A percentile compares a stretch with the other conserved stretches of the same genome.
Evolutionary conservation across 1,140 invertebrate genomes (phyloP).

Genomic region (Tyrophagus putrescentiae): DNA sequence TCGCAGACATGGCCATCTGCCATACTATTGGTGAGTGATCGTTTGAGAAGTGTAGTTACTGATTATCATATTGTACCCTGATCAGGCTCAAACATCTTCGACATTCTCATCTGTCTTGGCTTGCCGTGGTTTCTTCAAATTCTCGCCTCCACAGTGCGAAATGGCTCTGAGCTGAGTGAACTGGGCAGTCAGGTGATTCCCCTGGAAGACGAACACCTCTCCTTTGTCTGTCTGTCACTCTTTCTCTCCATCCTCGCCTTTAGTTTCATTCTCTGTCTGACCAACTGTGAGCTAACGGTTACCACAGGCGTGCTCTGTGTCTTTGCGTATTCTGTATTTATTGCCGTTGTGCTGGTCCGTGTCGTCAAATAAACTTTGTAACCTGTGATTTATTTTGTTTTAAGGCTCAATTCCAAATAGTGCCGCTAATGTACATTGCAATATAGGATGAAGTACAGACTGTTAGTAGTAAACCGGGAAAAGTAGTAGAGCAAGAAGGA

Average conservation of each 20-base stretch:
- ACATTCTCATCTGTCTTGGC: constrained; percentile 67
- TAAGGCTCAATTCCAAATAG: constrained; percentile 8
- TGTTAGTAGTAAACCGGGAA: not conserved
- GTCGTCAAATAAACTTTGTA: no score
- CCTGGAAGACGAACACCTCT: constrained; percentile 25
- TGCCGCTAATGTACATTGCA: not conserved
- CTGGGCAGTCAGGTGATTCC: not conserved
- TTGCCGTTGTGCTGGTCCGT: constrained; percentile 1
- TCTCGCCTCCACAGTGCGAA: constrained; percentile 32
- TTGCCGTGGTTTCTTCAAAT: constrained; percentile 66
- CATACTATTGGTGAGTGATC: constrained; percentile 64
- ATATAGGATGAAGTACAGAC: not conserved
- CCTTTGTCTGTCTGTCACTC: constrained; percentile 26
- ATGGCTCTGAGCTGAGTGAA: constrained; percentile 8
- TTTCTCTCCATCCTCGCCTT: constrained; percentile 25
- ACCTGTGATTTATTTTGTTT: no score
- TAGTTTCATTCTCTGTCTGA: constrained; percentile 23
- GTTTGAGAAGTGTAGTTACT: no score
- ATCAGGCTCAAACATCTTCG: constrained; percentile 66
- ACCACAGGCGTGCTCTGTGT: not conserved
- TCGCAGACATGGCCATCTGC: constrained; percentile 54
- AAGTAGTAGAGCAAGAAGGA: no score
- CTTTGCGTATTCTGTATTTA: not conserved
- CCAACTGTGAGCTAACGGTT: constrained; percentile 24
- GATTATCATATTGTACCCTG: no score